Evolutionary conservation across 2,113 vertebrate species (phyloP), one percentile per base, ranked within the genome.

Genomic region (Syrmaticus mikado): DNA sequence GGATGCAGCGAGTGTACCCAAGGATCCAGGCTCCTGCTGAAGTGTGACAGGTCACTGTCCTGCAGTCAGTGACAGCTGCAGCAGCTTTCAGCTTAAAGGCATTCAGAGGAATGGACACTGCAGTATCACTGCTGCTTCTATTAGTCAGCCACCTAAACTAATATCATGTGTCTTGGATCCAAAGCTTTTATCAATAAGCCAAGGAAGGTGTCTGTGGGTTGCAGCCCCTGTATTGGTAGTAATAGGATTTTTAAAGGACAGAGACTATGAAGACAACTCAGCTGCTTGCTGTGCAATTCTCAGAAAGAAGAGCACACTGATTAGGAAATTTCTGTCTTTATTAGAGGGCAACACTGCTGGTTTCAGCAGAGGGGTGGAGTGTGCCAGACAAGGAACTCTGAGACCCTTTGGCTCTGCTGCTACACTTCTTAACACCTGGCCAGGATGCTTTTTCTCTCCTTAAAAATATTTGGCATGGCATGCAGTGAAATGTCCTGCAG

Each of bases 1-100:
- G 84, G 82, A 82, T 77, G 93, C 43, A 18, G 43, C 20, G 34
- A 61, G 43, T 15, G 10, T 30, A 48, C 34, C 18, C n/a, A 80
- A 79, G 83, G 89, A 72, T 38, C 11, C 1, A 0, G 24, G 68
- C 85, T 94, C 87, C 82, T 65, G 76, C 55, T 91, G 76, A 74
- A 78, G 68, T 74, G 65, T 85, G 87, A 85, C 93, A 87, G 89
- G 85, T 71, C 77, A 52, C 57, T 77, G 78, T 86, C 87, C 73
- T 81, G 80, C 76, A 40, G 1, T 61, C 40, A 80, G 71, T 87
- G 91, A 79, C 89, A 85, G 89, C 62, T 53, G 45, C 10, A 60
- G 72, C 32, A 83, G 68, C 82, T 66, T 15, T 28, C n/a, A 89
- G 61, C 76, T 57, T 66, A 40, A 74, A 70, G 3, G 20, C 75